Evolutionary conservation across 2,888 invertebrate species (phyloP), one percentile per base, ranked within the genome.

Genomic region (Xiphydria camelus): DNA sequence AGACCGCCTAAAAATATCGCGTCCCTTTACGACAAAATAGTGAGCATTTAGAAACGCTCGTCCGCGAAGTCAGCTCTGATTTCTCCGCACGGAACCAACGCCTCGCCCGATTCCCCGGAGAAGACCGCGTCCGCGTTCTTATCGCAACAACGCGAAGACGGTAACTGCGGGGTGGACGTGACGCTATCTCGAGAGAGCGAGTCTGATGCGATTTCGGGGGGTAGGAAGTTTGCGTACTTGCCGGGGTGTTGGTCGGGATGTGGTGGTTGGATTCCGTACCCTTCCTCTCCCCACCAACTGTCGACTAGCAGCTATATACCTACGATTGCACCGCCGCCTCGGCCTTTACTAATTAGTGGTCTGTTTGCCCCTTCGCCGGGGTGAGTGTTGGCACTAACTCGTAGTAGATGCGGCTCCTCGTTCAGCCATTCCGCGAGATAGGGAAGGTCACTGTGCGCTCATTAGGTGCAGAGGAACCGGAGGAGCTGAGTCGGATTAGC

Each of bases 201-300:
- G 10, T 26, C 29, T 50, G 49, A 58, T 55, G 56, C 47, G 50
- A 60, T 61, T 60, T 52, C 49, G 43, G 39, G n/a, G n/a, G 53
- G 55, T 50, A 49, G 53, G 51, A 62, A 61, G 56, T 61, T 62
- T 49, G 54, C 45, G 45, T 52, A 52, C 49, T 47, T 46, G 45
- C 18, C 45, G 6, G 4, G 4, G 15, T 18, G 15, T 33, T 15
- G 10, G 33, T n/a, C n/a, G n/a, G n/a, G n/a, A n/a, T n/a, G n/a
- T n/a, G n/a, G n/a, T n/a, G n/a, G n/a, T n/a, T n/a, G n/a, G n/a
- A n/a, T n/a, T n/a, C n/a, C n/a, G n/a, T n/a, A n/a, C 42, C 34
- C 41, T 43, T 34, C 10, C 22, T 15, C 29, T 15, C 39, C 34
- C 20, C 39, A 23, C 21, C 21, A 20, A 14, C 21, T 21, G 25